A percentile compares a stretch with the other conserved stretches of the same genome.
Evolutionary conservation across 2,888 invertebrate genomes (phyloP).

Genomic region (Amphimallon solstitiale): DNA sequence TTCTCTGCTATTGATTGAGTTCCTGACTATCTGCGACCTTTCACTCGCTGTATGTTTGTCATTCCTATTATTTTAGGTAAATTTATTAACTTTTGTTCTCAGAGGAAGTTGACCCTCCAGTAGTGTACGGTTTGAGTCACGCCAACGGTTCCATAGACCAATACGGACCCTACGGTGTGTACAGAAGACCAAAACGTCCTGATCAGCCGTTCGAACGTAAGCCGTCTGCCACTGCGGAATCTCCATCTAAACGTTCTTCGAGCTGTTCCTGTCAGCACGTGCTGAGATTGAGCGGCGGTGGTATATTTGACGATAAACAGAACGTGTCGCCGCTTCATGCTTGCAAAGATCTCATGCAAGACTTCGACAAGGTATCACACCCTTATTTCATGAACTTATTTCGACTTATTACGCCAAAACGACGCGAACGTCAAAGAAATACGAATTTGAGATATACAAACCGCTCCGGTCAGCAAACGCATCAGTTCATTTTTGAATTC

Average conservation of each 20-base stretch:
- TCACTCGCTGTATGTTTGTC: too few relatives aligned
- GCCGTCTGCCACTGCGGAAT: not conserved
- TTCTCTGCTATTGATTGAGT: too few relatives aligned
- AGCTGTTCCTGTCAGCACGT: constrained; percentile 30
- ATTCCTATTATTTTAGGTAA: too few relatives aligned
- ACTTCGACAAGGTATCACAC: constrained; percentile 53
- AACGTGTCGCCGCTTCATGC: constrained; percentile 52
- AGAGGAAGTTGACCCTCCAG: constrained; percentile 32
- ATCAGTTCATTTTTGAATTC: too few relatives aligned
- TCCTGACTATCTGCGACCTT: too few relatives aligned
- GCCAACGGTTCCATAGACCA: constrained; percentile 44
- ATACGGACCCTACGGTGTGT: constrained; percentile 47
- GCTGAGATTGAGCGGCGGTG: constrained; percentile 30
- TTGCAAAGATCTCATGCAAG: constrained; percentile 59
- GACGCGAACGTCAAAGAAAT: too few relatives aligned
- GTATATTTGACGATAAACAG: constrained; percentile 13
- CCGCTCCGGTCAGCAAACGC: too few relatives aligned
- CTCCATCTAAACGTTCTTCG: constrained; percentile 5
- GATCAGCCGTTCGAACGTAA: constrained; percentile 42
- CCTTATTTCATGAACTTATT: too few relatives aligned
- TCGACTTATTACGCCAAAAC: too few relatives aligned
- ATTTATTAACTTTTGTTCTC: too few relatives aligned
- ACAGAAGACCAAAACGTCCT: constrained; percentile 40
- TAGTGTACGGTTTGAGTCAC: constrained; percentile 45
- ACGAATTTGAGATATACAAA: too few relatives aligned